A percentile compares a stretch with the other conserved stretches of the same genome.
phyloP scores from a whole-genome alignment of 1,140 invertebrate genomes.

The Penaeus japonicus region DNA sequence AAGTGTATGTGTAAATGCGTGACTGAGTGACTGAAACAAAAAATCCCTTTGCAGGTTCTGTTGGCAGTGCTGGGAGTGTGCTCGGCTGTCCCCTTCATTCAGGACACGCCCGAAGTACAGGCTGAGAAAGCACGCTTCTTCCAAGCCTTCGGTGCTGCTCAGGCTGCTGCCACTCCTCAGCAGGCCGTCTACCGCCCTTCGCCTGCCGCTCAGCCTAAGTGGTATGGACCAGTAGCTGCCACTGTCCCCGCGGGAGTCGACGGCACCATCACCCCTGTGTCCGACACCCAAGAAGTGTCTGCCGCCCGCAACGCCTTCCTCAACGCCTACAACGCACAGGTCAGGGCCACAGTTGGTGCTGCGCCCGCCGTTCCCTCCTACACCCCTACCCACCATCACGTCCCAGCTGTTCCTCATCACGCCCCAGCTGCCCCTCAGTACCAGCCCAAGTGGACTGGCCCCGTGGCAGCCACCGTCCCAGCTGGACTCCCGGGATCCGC shows the following conservation, averaged over 20 bases:
- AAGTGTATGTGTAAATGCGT: too few species aligned
- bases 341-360: not conserved
- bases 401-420: not conserved
- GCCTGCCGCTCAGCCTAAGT: not conserved
- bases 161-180: not conserved
- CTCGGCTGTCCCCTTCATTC: not conserved
- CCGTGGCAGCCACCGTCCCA: too few species aligned
- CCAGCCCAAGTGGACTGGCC: too few species aligned
- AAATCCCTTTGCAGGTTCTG: not conserved
- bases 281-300: conserved; percentile 44
- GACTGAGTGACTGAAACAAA: too few species aligned
- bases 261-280: conserved; percentile 33
- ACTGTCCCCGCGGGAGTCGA: conserved; percentile 47
- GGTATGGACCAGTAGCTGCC: conserved; percentile 39
- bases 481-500: too few species aligned
- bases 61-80: conserved; percentile 34
- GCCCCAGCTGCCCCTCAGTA: too few species aligned
- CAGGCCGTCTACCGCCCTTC: not conserved
- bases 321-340: conserved; percentile 14
- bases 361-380: not conserved
- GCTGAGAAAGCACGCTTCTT: not conserved
- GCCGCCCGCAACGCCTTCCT: conserved; percentile 37
- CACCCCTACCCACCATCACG: not conserved
- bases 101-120: not conserved
- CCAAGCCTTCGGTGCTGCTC: not conserved